Base-by-base conservation (phyloP, 1,140 invertebrate species). In the Cydia splendana region DNA sequence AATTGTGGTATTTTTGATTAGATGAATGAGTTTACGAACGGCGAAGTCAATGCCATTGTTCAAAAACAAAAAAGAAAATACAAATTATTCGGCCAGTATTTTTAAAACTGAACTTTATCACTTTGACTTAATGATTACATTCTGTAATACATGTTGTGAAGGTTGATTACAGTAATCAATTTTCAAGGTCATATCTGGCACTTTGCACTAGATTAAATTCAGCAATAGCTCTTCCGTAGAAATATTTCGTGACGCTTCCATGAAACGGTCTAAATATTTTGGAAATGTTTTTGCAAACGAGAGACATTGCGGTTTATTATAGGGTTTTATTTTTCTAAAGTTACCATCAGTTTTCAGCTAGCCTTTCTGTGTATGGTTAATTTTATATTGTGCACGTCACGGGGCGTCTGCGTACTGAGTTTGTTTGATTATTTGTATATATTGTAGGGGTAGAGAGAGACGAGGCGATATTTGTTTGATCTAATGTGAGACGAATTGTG, bases 281-380 rank as follows among this genome's bases (percentile, higher is more conserved):
- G 78, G 75, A 77, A 76, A 69, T 53, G 45, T 67, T 73, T 79
- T 77, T 76, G 71, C 74, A 78, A 76, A 67, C 12, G 89, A 91
- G 89, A 91, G 91, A 91, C 89, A 90, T 91, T 88, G 87, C 86
- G 85, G 82, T 85, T 76, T 91, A 88, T 82, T 80, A 81, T 87
- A 88, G 84, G 81, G 69, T 86, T 90, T 90, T 85, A 82, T 88
- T 88, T 88, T 90, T 91, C 91, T 89, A 88, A 89, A 91, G 91
- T 93, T 93, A 93, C 91, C 91, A 93, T 87, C 88, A 93, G 89
- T 93, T 91, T 88, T 93, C 89, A 86, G 91, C 90, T 93, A 91
- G 91, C 85, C 87, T 91, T 90, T 87, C 85, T 87, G 82, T 87
- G 65, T 89, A 88, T 85, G 80, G 67, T 87, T 88, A 87, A 84